These are phyloP conservation scores for Aphidius colemani DNA, from an alignment of 2,888 invertebrate genomes.

Conservation along the genomic window DNA sequence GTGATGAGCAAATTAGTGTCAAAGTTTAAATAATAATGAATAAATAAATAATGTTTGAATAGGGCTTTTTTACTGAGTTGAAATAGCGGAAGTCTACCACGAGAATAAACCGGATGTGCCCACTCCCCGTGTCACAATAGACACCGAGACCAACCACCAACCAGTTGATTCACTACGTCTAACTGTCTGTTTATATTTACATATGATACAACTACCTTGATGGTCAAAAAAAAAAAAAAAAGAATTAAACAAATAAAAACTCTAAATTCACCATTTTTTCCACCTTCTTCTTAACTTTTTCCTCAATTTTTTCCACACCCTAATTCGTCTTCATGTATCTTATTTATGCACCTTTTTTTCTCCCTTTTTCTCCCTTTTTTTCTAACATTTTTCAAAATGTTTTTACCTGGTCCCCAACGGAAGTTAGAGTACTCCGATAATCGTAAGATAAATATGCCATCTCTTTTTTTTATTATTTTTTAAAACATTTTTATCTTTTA, in stretches of 20 bases:
- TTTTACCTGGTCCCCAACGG: slow-evolving; percentile 26
- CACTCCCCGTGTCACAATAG: slow-evolving; percentile 45
- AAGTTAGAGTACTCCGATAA: slow-evolving; percentile 22
- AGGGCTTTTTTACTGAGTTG: slow-evolving; percentile 44
- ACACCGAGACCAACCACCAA: slow-evolving; percentile 32
- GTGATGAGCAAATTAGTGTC: slow-evolving; percentile 37
- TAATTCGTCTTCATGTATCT: slow-evolving; percentile 14
- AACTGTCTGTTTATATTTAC: neutral
- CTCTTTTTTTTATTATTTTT: slow-evolving; percentile 16
- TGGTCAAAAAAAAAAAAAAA: slow-evolving; percentile 11
- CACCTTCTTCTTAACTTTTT: neutral
- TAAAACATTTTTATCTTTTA: slow-evolving; percentile 11
- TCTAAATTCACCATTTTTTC: slow-evolving; percentile 46
- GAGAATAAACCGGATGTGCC: slow-evolving; percentile 54
- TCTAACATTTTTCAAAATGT: slow-evolving; percentile 43
- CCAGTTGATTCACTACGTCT: slow-evolving; percentile 27
- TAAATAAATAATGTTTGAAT: slow-evolving; percentile 52
- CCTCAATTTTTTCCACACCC: slow-evolving; percentile 34
- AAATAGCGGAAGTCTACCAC: slow-evolving; percentile 51
- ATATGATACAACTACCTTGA: slow-evolving; percentile 3
- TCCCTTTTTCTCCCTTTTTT: slow-evolving; percentile 33
- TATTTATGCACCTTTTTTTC: slow-evolving; percentile 31
- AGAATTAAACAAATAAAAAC: slow-evolving; percentile 35
- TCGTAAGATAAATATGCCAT: slow-evolving; percentile 24
- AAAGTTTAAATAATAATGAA: slow-evolving; percentile 26